These are phyloP conservation scores for Paratrypauchen microcephalus DNA, from an alignment of 2,797 vertebrate genomes.

Conservation along the genomic window DNA sequence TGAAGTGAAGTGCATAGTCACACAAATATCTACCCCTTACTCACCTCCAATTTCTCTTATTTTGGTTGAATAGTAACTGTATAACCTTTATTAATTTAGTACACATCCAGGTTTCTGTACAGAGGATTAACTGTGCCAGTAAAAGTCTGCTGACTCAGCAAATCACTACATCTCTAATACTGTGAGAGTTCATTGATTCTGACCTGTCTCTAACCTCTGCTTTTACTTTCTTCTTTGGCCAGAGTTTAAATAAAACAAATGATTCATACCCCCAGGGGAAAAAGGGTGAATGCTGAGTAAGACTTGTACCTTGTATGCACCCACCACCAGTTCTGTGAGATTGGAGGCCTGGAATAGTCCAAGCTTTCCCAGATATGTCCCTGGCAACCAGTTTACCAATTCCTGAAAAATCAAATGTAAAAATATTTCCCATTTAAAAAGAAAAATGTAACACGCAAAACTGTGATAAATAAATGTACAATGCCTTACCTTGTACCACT, in stretches of 20 bases:
- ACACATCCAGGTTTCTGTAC: not conserved
- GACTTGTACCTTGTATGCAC: conserved; percentile 88
- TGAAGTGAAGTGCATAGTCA: conserved; percentile 33
- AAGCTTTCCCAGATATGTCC: conserved; percentile 87
- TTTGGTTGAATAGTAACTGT: conserved; percentile 15
- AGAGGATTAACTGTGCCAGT: conserved; percentile 19
- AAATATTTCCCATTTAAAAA: not conserved
- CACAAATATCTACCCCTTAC: conserved; percentile 18
- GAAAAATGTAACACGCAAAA: not conserved
- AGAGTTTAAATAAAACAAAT: conserved; percentile 8
- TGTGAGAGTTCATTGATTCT: conserved; percentile 24
- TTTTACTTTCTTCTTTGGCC: conserved; percentile 18
- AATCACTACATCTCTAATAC: conserved; percentile 20
- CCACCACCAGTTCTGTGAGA: conserved; percentile 91
- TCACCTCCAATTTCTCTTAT: conserved; percentile 44
- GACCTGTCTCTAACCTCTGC: conserved; percentile 8
- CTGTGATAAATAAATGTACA: not conserved
- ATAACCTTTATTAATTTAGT: conserved; percentile 13
- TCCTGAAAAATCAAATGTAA: conserved; percentile 70
- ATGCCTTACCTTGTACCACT: conserved; percentile 94
- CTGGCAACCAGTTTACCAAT: conserved; percentile 87
- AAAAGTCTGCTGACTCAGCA: conserved; percentile 20
- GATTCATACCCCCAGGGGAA: not conserved
- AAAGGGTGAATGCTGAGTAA: conserved; percentile 2
- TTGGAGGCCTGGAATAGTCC: conserved; percentile 87